These are phyloP conservation scores for Nephila pilipes DNA, from an alignment of 1,140 invertebrate species.

Conservation along the genomic window DNA sequence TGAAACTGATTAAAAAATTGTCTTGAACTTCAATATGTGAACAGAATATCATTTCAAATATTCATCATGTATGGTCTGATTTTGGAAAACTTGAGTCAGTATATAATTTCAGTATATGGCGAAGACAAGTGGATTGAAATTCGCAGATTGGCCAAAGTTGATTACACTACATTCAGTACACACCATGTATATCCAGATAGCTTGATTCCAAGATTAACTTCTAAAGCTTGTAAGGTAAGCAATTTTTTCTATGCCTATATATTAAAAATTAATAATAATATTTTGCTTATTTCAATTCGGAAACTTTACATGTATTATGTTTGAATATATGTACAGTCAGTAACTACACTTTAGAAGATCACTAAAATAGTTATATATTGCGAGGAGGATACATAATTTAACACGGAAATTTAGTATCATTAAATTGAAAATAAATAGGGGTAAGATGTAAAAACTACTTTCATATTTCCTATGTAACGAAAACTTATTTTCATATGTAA, in stretches of 20 bases:
- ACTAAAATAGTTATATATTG: background rate
- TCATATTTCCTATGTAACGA: too few relatives aligned
- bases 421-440: too few relatives aligned
- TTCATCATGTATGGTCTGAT: conserved; percentile 94
- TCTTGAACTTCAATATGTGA: background rate
- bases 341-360: too few relatives aligned
- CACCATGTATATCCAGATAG: conserved; percentile 96
- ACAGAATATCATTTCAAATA: background rate
- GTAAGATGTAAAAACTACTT: too few relatives aligned
- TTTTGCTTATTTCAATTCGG: too few relatives aligned
- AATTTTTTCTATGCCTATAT: too few relatives aligned
- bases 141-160: conserved; percentile 89
- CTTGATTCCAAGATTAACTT: conserved; percentile 90
- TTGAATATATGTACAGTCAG: too few relatives aligned
- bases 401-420: too few relatives aligned
- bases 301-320: too few relatives aligned
- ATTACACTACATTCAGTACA: conserved; percentile 93
- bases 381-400: too few relatives aligned
- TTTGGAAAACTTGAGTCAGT: conserved; percentile 94
- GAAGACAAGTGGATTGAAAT: conserved; percentile 96
- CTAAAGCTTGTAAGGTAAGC: conserved; percentile 90
- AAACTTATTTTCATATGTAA: too few relatives aligned
- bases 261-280: background rate
- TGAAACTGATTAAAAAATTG: background rate
- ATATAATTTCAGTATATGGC: conserved; percentile 93